Base-by-base conservation (phyloP, 2,797 vertebrate genomes). In the Vespertilio murinus region DNA sequence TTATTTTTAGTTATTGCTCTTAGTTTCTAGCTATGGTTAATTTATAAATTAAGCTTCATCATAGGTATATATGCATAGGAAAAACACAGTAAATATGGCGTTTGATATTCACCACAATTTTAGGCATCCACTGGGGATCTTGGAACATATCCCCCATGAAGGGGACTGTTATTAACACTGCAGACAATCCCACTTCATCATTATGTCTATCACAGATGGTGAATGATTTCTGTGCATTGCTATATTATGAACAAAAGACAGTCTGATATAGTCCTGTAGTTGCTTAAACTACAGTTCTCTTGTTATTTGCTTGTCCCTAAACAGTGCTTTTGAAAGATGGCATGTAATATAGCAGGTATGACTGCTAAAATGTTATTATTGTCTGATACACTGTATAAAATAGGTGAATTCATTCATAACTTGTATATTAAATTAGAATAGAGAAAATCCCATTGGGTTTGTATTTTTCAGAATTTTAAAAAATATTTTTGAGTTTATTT, bases 351-450 rank as follows among this genome's bases (percentile, higher is more conserved):
- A 9, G 40, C 30, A 90, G 2, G 1, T 33, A 87, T 67, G 40
- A 65, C 1, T 77, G 47, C 38, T 49, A 69, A 61, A 30, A 16
- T 70, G 13, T 74, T 71, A 73, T 54, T 69, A 40, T 38, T 89
- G 45, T 69, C 59, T 70, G 25, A 81, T 40, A 54, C 3, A 56
- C 47, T 54, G 4, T 92, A 71, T 77, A 35, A 75, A 75, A 81
- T 33, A 70, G 3, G 23, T n/a, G 23, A 82, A 5, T 49, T n/a
- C 82, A 35, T 64, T 83, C 23, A 91, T 64, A 71, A 42, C 10
- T 54, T 64, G 12, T 84, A 93, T 74, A 94, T 88, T 85, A 77
- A 90, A 54, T 90, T 49, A 86, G 11, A 65, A 33, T 16, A 78
- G 7, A 93, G 8, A 13, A 49, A 89, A 77, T 45, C 3, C 3